Conservation (phyloP, 2,113 vertebrate genomes). For the Edolisoma coerulescens region DNA sequence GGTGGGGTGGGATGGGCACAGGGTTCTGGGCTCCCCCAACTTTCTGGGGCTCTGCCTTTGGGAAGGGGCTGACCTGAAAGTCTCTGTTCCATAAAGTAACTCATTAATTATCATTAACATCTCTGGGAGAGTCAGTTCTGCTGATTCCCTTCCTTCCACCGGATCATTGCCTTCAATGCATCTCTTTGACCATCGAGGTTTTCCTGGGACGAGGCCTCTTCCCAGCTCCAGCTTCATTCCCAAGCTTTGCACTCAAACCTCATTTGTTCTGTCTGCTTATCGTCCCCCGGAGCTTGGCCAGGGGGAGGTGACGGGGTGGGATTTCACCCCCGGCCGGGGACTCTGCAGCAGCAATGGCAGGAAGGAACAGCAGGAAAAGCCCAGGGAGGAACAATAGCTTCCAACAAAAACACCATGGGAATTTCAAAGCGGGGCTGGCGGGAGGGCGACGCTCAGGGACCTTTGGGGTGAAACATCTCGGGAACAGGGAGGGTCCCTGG, state of each 20-base stretch:
- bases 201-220: neutral
- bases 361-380: constrained; percentile 50
- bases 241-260: neutral
- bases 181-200: neutral
- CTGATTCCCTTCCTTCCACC: neutral
- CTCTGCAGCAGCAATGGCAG: neutral
- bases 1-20: neutral
- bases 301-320: neutral
- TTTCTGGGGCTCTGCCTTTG: neutral
- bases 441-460: neutral
- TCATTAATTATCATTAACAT: neutral
- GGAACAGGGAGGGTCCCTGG: neutral
- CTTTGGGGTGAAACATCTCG: neutral
- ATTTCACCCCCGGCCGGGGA: neutral
- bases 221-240: neutral
- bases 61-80: neutral
- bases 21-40: neutral
- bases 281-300: accelerated
- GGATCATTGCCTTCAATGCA: neutral
- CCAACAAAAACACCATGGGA: neutral
- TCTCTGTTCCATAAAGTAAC: neutral
- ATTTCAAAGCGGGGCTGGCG: neutral
- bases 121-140: neutral
- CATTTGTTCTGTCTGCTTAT: neutral
- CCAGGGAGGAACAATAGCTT: constrained; percentile 40